Evolutionary conservation across 1,140 invertebrate species (phyloP), one percentile per base, ranked within the genome.

Genomic region (Leptinotarsa lineolata): DNA sequence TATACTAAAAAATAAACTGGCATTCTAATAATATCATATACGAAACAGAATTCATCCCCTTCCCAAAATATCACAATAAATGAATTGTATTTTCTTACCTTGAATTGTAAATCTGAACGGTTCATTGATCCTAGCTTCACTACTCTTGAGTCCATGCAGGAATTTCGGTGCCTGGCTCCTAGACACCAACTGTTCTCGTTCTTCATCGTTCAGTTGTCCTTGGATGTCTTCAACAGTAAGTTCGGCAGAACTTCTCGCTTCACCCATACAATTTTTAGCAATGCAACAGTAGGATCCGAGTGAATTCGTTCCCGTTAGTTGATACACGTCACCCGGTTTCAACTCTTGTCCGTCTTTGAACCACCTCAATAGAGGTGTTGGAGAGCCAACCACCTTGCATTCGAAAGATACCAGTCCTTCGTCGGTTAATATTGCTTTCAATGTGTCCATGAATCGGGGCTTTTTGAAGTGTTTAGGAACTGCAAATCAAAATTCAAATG

Each of bases 381-480:
- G 94, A 78, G 94, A 95, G 0, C 95, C 95, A 8, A 96, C 94
- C 0, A 96, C 94, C 86, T 96, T 96, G 81, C 95, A 97, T 82
- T 97, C 95, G 80, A 97, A 96, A 0, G 94, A 96, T 3, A 97
- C 95, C 5, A 96, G 84, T 2, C 94, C 94, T 87, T 96, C 95
- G 81, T 96, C 94, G 0, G 95, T 96, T 21, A 97, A 86, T 46
- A 96, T 89, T 5, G 94, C 95, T 83, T 93, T 93, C 20, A 96
- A 86, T 76, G 92, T 93, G 83, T 97, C 95, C 89, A 97, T 91
- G 83, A 97, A 97, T 76, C 92, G 86, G 16, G 95, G 95, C 82
- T 93, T 93, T 76, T 94, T 89, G 80, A 95, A 97, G 82, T 95
- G 95, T 82, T 94, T 94, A 61, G 95, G 95, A 83, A 95, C 92